These are phyloP conservation scores for Eupithecia vulgata DNA, from an alignment of 2,888 invertebrate species.

Conservation along the genomic window DNA sequence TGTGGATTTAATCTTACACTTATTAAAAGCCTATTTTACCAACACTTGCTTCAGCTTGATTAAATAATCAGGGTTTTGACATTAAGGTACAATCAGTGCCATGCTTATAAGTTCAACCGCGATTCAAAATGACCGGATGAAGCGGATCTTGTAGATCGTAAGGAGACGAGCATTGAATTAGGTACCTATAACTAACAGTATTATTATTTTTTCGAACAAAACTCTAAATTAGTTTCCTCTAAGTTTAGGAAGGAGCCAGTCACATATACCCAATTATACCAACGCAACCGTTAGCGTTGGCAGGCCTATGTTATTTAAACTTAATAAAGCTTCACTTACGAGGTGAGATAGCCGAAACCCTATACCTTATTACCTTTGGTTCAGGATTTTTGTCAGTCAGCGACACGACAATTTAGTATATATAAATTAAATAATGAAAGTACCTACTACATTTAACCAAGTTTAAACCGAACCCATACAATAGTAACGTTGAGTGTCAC, in stretches of 20 bases:
- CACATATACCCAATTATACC: not conserved
- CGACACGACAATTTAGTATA: not conserved
- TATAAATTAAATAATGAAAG: not conserved
- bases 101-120: not conserved
- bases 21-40: not conserved
- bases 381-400: not conserved
- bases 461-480: conserved; percentile 21
- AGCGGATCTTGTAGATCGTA: conserved; percentile 34
- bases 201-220: conserved; percentile 26
- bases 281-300: not conserved
- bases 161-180: conserved; percentile 20
- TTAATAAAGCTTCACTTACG: not conserved
- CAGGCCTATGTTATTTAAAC: not conserved
- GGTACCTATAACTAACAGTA: conserved; percentile 24
- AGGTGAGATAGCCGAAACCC: not conserved
- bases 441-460: not conserved
- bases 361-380: not conserved
- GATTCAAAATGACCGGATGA: conserved; percentile 29
- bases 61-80: not conserved
- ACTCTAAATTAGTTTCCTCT: conserved; percentile 7
- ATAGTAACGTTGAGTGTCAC: conserved; percentile 46
- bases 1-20: not conserved
- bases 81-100: not conserved
- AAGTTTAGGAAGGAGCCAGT: conserved; percentile 14
- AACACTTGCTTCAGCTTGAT: not conserved